A percentile compares a stretch with the other conserved stretches of the same genome.
Evolutionary conservation across 2,888 invertebrate genomes (phyloP).

Genomic region (Platycheirus albimanus): DNA sequence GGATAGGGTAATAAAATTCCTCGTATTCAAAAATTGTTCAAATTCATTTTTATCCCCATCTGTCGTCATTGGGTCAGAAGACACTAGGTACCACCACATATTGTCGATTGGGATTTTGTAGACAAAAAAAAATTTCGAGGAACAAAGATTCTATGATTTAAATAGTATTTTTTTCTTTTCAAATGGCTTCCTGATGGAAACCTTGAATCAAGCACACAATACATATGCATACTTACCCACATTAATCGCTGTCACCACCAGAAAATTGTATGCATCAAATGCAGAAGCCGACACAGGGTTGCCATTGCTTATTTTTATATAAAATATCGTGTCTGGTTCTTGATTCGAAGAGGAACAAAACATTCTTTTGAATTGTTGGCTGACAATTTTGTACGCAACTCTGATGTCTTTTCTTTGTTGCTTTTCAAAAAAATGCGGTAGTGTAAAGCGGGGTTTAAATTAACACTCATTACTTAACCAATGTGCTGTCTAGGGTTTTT

Average conservation of each 20-base stretch:
- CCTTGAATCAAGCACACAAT: slow-evolving; percentile 60
- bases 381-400: too few species aligned
- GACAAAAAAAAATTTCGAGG: not conserved
- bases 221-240: slow-evolving; percentile 30
- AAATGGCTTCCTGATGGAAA: slow-evolving; percentile 37
- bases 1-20: too few species aligned
- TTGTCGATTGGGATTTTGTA: too few species aligned
- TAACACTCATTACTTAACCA: too few species aligned
- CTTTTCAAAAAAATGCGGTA: too few species aligned
- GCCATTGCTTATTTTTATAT: not conserved
- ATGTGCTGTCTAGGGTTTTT: too few species aligned
- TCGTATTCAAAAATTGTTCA: slow-evolving; percentile 11
- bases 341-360: too few species aligned
- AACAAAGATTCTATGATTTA: slow-evolving; percentile 13
- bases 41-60: slow-evolving; percentile 13
- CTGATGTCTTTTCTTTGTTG: too few species aligned
- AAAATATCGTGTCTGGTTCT: too few species aligned
- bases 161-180: slow-evolving; percentile 20
- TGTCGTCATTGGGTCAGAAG: slow-evolving; percentile 8
- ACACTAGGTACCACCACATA: not conserved
- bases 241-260: slow-evolving; percentile 16
- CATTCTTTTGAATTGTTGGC: too few species aligned
- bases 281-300: slow-evolving; percentile 8
- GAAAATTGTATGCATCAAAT: slow-evolving; percentile 47
- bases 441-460: too few species aligned